Evolutionary conservation across 2,888 invertebrate genomes (phyloP), one percentile per base, ranked within the genome.

Genomic region (Dascillus cervinus): DNA sequence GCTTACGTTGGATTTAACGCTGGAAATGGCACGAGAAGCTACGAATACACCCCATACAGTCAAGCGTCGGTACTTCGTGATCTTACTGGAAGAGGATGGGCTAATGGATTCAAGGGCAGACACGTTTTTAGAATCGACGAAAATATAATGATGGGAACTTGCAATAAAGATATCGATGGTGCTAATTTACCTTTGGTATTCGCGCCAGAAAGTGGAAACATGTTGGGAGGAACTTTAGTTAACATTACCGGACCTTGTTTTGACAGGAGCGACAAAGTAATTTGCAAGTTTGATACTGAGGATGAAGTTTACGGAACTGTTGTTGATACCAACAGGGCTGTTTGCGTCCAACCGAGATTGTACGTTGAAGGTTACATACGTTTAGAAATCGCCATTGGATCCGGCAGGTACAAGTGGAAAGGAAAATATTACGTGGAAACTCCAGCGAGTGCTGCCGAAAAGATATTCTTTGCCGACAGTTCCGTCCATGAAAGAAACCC

Each of bases 221-320:
- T 97, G 96, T 71, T 96, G 44, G 97, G 97, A 2, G 97, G 97
- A 2, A 89, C 91, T 0, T 80, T 95, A 30, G 90, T 97, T 20
- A 95, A 96, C 58, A 87, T 97, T 35, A 94, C 96, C 0, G 97
- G 96, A 0, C 94, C 95, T 2, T 97, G 97, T 60, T 89, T 96
- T 58, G 72, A 79, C 44, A 75, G 75, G 0, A 70, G 70, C 1
- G 81, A 86, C 49, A 75, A 81, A 44, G 79, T 95, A 26, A 78
- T 77, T 29, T 92, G 91, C 55, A 79, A 84, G 44, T 90, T 90
- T 55, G 89, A 90, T 55, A 51, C 56, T 4, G 84, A 80, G 0
- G 80, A 82, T 43, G 75, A 81, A 34, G 87, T 90, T 1, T 62
- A 75, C 5, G 90, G 88, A 2, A 80, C 77, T 31, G 81, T 82